phyloP scores from a whole-genome alignment of 1,140 invertebrate genomes.

The Scaptomyza montana region DNA sequence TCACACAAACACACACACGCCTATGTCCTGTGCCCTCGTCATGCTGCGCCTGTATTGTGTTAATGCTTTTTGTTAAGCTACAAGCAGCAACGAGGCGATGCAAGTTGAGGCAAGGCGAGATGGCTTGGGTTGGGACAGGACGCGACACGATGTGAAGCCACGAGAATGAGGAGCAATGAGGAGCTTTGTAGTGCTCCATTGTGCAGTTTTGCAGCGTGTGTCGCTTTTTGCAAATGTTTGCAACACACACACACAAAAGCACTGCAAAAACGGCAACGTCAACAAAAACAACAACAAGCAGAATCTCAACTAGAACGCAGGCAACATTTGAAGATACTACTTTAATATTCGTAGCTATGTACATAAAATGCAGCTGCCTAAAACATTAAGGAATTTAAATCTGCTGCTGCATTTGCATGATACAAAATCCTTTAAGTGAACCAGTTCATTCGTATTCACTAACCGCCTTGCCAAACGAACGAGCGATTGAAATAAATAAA shows the following conservation, averaged over 20 bases:
- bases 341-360: conserved; percentile 70
- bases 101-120: conserved; percentile 33
- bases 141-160: conserved; percentile 18
- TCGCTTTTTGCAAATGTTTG: conserved; percentile 80
- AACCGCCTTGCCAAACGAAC: conserved; percentile 1
- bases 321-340: conserved; percentile 61
- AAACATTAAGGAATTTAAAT: conserved; percentile 40
- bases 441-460: conserved; percentile 14
- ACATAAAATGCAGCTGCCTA: conserved; percentile 68
- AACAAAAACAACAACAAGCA: conserved; percentile 33
- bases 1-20: conserved; percentile 3
- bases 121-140: conserved; percentile 8
- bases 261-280: conserved; percentile 45
- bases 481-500: no score
- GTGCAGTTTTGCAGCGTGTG: conserved; percentile 79
- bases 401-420: conserved; percentile 35
- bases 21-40: conserved; percentile 61
- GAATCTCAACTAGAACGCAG: conserved; percentile 1
- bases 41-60: conserved; percentile 80
- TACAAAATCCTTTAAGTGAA: conserved; percentile 13
- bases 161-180: conserved; percentile 16
- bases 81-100: conserved; percentile 44
- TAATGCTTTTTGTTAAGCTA: conserved; percentile 81
- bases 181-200: conserved; percentile 51
- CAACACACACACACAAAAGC: conserved; percentile 46